phyloP scores from a whole-genome alignment of 2,797 vertebrate species.

The Pitangus sulphuratus region DNA sequence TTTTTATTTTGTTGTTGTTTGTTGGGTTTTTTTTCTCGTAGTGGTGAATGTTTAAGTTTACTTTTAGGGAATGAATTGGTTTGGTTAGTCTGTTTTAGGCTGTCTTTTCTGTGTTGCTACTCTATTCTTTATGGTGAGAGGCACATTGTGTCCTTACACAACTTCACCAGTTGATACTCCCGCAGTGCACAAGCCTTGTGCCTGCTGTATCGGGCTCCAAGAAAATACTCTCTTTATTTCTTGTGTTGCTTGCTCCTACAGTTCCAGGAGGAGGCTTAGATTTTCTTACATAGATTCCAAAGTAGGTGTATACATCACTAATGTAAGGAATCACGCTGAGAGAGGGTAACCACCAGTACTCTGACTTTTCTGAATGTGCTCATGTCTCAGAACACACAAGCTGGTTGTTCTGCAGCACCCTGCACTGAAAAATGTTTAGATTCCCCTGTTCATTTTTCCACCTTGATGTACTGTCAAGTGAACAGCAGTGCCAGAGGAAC shows the following conservation, averaged over 20 bases:
- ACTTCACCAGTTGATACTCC: not conserved
- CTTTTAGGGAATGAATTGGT: not conserved
- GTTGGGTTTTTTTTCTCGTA: not conserved
- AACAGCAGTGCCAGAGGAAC: not conserved
- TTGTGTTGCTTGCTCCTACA: not conserved
- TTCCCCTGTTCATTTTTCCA: not conserved
- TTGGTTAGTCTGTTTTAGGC: not conserved
- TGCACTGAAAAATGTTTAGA: not conserved
- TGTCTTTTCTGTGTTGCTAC: not conserved
- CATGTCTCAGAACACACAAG: rapidly evolving
- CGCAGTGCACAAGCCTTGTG: not conserved
- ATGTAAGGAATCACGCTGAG: rapidly evolving
- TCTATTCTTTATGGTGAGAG: not conserved
- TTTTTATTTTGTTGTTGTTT: not conserved
- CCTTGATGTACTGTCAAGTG: not conserved
- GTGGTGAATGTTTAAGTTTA: not conserved
- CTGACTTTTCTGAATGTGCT: not conserved
- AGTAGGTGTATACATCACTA: not conserved
- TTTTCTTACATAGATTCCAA: not conserved
- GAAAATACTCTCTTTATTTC: not conserved
- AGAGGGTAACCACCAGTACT: not conserved
- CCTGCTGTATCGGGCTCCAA: not conserved
- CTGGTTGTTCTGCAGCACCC: not conserved
- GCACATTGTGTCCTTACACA: rapidly evolving
- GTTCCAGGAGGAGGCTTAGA: not conserved